Percentiles rank a stretch among this genome's conserved stretches.
phyloP scores from a whole-genome alignment of 2,113 vertebrate species.

The Xyrauchen texanus region DNA sequence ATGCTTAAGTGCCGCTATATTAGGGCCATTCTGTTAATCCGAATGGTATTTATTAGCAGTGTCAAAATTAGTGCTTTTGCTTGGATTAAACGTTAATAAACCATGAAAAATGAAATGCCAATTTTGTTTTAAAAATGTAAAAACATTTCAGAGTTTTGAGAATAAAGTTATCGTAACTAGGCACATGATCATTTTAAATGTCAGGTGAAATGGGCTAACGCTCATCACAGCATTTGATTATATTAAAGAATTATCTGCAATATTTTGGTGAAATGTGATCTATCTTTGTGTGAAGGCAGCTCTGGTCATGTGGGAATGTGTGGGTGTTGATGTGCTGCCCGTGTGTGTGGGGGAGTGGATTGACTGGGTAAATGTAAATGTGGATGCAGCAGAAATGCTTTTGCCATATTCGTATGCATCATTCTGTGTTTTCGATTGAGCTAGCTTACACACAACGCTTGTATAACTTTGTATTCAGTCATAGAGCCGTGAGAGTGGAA shows the following conservation, averaged over 20 bases:
- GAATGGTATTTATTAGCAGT: no score
- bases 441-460: neutral
- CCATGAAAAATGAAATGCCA: neutral
- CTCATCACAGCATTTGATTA: neutral
- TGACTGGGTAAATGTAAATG: neutral
- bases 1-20: neutral
- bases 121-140: neutral
- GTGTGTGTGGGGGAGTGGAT: neutral
- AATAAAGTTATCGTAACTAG: neutral
- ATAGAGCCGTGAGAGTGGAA: neutral
- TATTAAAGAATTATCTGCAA: neutral
- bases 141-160: neutral
- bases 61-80: no score
- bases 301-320: conserved; percentile 5
- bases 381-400: conserved; percentile 28
- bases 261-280: neutral
- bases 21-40: neutral
- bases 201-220: neutral
- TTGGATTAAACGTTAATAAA: no score
- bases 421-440: neutral
- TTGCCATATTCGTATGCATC: neutral
- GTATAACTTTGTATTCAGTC: conserved; percentile 5
- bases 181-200: neutral
- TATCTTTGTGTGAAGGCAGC: neutral
- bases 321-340: conserved; percentile 6